Percentiles rank a stretch among this genome's conserved stretches.
These are phyloP conservation scores for Arctia plantaginis DNA, from an alignment of 2,888 invertebrate species.

Conservation along the genomic window DNA sequence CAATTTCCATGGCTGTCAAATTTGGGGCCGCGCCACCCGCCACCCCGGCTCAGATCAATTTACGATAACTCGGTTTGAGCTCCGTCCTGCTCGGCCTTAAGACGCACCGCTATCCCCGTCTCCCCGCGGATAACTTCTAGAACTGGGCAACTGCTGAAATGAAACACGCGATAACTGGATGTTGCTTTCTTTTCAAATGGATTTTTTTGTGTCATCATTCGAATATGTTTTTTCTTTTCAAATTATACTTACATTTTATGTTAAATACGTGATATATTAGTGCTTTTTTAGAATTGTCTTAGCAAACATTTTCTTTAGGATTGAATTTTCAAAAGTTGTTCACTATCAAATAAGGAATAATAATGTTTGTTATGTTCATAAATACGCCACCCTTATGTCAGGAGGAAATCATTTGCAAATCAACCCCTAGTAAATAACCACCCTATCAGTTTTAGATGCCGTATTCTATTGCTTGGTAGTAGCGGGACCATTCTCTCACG, in stretches of 20 bases:
- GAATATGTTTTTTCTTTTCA: neutral
- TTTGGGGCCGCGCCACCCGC: conserved; percentile 77
- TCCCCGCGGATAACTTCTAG: conserved; percentile 82
- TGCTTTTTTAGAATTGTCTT: neutral
- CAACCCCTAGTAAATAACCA: conserved; percentile 48
- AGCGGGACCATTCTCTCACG: conserved; percentile 77
- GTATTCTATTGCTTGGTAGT: conserved; percentile 51
- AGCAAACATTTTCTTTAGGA: neutral
- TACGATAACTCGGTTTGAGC: conserved; percentile 83
- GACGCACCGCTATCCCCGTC: conserved; percentile 79
- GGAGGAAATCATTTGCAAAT: conserved; percentile 28
- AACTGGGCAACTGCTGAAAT: conserved; percentile 70
- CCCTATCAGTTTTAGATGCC: conserved; percentile 57
- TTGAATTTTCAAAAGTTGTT: neutral
- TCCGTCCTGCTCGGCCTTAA: conserved; percentile 85
- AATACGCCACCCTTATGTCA: neutral
- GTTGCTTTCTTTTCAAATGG: conserved; percentile 50
- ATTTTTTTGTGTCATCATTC: neutral
- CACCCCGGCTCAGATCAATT: conserved; percentile 83
- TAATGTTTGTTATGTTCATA: neutral
- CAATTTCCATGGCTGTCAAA: conserved; percentile 87
- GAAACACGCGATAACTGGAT: conserved; percentile 60
- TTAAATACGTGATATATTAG: neutral
- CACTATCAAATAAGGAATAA: neutral
- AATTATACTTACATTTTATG: neutral